These are phyloP conservation scores for Pissodes strobi DNA, from an alignment of 1,140 invertebrate species.

Conservation along the genomic window DNA sequence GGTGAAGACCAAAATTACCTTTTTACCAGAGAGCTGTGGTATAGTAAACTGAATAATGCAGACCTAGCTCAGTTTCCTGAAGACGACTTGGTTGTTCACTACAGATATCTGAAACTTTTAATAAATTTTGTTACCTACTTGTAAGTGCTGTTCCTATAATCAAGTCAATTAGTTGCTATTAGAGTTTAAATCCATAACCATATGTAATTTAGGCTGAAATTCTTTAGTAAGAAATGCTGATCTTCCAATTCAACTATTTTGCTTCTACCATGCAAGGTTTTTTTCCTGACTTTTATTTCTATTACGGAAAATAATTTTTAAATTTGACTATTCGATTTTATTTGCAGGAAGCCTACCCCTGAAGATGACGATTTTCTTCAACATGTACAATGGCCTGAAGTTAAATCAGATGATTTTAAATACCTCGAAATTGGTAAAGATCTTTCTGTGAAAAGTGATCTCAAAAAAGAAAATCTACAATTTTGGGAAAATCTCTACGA, in stretches of 20 bases:
- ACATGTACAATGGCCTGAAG: constrained; percentile 6
- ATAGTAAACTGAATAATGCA: background rate
- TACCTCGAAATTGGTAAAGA: constrained; percentile 23
- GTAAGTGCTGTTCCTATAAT: constrained; percentile 6
- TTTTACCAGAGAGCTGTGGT: background rate
- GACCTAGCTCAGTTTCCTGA: background rate
- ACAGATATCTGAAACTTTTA: background rate
- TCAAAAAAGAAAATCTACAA: background rate
- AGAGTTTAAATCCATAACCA: background rate
- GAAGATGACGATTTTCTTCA: constrained; percentile 2
- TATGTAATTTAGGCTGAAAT: no score
- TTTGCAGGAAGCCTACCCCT: constrained; percentile 22
- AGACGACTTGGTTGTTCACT: constrained; percentile 3
- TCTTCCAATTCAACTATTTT: no score
- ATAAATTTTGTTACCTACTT: constrained; percentile 12
- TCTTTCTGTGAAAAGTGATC: background rate
- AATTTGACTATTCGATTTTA: no score
- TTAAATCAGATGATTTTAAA: background rate
- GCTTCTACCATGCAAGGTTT: no score
- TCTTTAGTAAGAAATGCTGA: no score
- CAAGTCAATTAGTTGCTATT: background rate
- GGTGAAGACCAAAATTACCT: constrained; percentile 13
- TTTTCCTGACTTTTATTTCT: no score
- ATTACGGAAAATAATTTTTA: no score
- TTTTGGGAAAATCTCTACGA: constrained; percentile 19